phyloP scores from a whole-genome alignment of 2,888 invertebrate species.

The Tenthredo livida region DNA sequence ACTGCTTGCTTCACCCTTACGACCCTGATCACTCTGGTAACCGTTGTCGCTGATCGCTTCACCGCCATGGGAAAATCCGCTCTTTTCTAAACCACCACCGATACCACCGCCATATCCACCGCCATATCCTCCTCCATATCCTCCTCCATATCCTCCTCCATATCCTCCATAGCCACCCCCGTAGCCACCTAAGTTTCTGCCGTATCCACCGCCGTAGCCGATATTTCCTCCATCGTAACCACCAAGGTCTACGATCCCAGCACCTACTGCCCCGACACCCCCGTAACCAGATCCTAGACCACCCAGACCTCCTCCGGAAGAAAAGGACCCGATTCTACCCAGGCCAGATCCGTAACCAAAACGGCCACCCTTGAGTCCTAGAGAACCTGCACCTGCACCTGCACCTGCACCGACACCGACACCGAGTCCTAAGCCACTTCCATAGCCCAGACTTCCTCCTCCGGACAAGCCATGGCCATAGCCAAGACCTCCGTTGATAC shows the following conservation, averaged over 20 bases:
- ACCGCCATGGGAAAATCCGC: slow-evolving; percentile 42
- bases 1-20: slow-evolving; percentile 80
- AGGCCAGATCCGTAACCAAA: slow-evolving; percentile 67
- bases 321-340: slow-evolving; percentile 21
- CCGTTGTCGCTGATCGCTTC: slow-evolving; percentile 79
- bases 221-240: slow-evolving; percentile 65
- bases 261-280: not conserved
- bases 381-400: slow-evolving; percentile 63
- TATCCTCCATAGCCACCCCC: slow-evolving; percentile 72
- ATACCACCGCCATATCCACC: slow-evolving; percentile 80
- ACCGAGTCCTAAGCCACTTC: slow-evolving; percentile 66
- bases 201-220: slow-evolving; percentile 49
- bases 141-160: slow-evolving; percentile 61
- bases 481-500: slow-evolving; percentile 74
- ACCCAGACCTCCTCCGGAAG: slow-evolving; percentile 19
- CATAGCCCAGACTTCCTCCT: slow-evolving; percentile 75
- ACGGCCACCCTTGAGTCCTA: slow-evolving; percentile 74
- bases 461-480: slow-evolving; percentile 68
- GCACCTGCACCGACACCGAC: slow-evolving; percentile 77
- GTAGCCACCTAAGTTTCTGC: slow-evolving; percentile 49
- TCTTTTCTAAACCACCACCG: slow-evolving; percentile 82
- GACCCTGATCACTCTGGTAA: slow-evolving; percentile 80
- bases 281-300: slow-evolving; percentile 3
- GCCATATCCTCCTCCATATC: slow-evolving; percentile 60
- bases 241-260: slow-evolving; percentile 39